Conservation (phyloP, 2,113 vertebrate genomes). For the Pimephales promelas region DNA sequence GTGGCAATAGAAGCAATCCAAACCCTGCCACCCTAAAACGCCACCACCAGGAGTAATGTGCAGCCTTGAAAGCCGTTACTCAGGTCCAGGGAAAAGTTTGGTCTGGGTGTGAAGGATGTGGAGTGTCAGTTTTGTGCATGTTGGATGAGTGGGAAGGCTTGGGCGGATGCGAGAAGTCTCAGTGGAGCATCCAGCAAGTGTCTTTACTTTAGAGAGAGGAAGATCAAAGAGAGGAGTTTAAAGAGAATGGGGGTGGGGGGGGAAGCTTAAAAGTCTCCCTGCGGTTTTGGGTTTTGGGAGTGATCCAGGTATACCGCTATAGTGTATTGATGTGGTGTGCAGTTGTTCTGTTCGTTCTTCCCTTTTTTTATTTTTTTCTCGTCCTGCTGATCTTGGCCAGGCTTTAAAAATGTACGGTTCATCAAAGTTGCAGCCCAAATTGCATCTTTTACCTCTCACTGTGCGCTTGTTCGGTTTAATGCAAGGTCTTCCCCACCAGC, state of each 20-base stretch:
- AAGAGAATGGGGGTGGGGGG: slow-evolving; percentile 66
- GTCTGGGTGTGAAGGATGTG: slow-evolving; percentile 69
- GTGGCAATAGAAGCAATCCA: slow-evolving; percentile 64
- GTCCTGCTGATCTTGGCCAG: slow-evolving; percentile 70
- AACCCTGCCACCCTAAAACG: slow-evolving; percentile 57
- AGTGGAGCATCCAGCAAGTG: slow-evolving; percentile 65
- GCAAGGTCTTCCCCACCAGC: slow-evolving; percentile 65
- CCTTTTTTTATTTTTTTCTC: slow-evolving; percentile 61
- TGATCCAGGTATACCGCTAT: slow-evolving; percentile 71
- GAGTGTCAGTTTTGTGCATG: slow-evolving; percentile 47
- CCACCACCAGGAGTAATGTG: slow-evolving; percentile 55
- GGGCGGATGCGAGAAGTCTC: slow-evolving; percentile 71
- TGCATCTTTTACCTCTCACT: slow-evolving; percentile 59
- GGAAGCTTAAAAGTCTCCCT: slow-evolving; percentile 64
- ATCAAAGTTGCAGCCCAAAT: slow-evolving; percentile 75
- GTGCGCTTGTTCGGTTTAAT: slow-evolving; percentile 73
- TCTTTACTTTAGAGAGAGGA: slow-evolving; percentile 72
- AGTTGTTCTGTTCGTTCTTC: slow-evolving; percentile 68
- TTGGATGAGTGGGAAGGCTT: slow-evolving; percentile 46
- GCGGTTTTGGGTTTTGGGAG: slow-evolving; percentile 66
- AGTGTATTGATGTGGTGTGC: slow-evolving; percentile 73
- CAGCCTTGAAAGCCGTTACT: slow-evolving; percentile 52
- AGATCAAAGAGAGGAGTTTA: slow-evolving; percentile 76
- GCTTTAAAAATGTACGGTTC: slow-evolving; percentile 72
- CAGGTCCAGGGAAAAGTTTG: slow-evolving; percentile 59